Percentiles rank a stretch among this genome's conserved stretches.
Evolutionary conservation across 1,140 invertebrate species (phyloP).

Genomic region (Cephus cinctus): DNA sequence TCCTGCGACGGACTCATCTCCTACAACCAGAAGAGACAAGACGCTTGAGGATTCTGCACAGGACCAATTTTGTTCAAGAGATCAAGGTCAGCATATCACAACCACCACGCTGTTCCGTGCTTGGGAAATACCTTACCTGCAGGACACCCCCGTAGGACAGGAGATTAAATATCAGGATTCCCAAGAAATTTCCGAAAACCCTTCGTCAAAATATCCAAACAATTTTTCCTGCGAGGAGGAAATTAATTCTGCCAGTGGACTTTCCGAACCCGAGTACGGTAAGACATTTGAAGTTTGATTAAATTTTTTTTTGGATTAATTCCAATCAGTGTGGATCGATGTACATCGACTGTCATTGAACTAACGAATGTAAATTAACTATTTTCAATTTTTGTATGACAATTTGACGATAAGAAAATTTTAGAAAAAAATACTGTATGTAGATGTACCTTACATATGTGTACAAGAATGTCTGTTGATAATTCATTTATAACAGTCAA

Average conservation of each 20-base stretch:
- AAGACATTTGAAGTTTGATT: too few species aligned
- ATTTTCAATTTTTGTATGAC: too few species aligned
- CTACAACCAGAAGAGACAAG: background rate
- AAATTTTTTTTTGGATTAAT: too few species aligned
- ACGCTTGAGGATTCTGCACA: background rate
- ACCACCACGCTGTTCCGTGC: constrained; percentile 18
- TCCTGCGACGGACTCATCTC: background rate
- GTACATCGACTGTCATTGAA: too few species aligned
- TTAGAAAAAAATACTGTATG: too few species aligned
- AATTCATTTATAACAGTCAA: constrained; percentile 16
- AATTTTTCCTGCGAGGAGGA: constrained; percentile 13
- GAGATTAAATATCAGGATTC: constrained; percentile 19
- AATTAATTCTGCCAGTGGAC: background rate
- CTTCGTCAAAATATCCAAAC: background rate
- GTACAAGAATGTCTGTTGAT: constrained; percentile 16
- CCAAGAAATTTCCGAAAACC: constrained; percentile 11
- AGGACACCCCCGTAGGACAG: constrained; percentile 9
- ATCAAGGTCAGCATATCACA: constrained; percentile 10
- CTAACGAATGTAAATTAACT: too few species aligned
- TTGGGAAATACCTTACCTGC: constrained; percentile 25
- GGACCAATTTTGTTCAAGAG: constrained; percentile 9
- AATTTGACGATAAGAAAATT: too few species aligned
- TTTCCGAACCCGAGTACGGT: constrained; percentile 20
- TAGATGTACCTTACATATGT: too few species aligned
- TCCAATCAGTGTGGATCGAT: too few species aligned